Evolutionary conservation across 2,888 invertebrate genomes (phyloP).

Genomic region (Priocnemis perturbator): DNA sequence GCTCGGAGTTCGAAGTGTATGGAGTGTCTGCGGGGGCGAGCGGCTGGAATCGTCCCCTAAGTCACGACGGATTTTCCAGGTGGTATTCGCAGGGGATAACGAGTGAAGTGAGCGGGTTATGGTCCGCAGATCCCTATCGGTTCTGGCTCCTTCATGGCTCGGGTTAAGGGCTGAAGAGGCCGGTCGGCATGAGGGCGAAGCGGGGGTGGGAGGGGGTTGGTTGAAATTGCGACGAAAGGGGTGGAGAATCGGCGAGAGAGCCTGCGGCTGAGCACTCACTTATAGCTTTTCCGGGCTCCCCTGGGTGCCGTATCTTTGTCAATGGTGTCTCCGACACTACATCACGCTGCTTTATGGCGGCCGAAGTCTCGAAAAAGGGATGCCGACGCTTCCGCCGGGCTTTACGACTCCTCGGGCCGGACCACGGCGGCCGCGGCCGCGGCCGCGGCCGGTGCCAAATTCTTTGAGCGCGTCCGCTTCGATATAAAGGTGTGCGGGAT

Average conservation of each 20-base stretch:
- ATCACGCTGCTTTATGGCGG: constrained; percentile 69
- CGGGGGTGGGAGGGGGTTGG: background rate
- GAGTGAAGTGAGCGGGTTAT: constrained; percentile 58
- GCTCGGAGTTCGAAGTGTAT: too few species aligned
- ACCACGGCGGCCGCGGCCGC: too few species aligned
- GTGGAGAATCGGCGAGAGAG: constrained; percentile 46
- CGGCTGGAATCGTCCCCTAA: constrained; percentile 13
- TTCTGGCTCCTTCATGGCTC: constrained; percentile 37
- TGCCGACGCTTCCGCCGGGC: constrained; percentile 5
- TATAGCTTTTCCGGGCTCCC: constrained; percentile 64
- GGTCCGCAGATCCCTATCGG: constrained; percentile 54
- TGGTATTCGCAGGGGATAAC: constrained; percentile 57
- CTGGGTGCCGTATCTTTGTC: constrained; percentile 70
- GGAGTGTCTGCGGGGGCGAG: background rate
- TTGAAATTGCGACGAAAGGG: constrained; percentile 45
- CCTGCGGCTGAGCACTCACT: constrained; percentile 64
- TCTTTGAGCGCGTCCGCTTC: too few species aligned
- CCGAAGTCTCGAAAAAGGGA: constrained; percentile 60
- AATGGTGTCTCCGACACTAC: constrained; percentile 66
- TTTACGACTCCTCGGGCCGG: too few species aligned
- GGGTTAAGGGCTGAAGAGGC: constrained; percentile 10
- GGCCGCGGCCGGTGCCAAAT: too few species aligned
- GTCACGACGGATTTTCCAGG: constrained; percentile 46
- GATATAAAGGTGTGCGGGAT: too few species aligned
- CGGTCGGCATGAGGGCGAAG: background rate